Evolutionary conservation across 1,140 invertebrate genomes (phyloP), one percentile per base, ranked within the genome.

Genomic region (Drosophila novamexicana): DNA sequence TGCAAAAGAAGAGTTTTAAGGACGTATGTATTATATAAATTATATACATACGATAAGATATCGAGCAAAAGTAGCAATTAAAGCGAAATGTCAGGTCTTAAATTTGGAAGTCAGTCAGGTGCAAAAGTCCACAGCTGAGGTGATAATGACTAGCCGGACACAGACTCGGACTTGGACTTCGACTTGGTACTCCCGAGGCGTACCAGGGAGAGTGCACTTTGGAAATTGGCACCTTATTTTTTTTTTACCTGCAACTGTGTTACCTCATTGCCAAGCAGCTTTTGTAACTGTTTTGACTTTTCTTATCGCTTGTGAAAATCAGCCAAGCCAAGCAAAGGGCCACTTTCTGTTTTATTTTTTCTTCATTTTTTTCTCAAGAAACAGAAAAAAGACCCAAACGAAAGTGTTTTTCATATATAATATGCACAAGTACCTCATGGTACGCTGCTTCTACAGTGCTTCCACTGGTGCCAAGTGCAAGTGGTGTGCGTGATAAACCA

Each of bases 401-500:
- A 85, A 85, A 85, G 82, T 85, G 81, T 85, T 85, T 81, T 83
- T 66, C 81, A 77, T 84, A 77, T 56, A 53, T 39, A 40, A 34
- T 34, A 34, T 39, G 58, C 29, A 52, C 16, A 65, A 53, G 70
- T 74, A 56, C 54, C 54, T 45, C 69, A 52, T 42, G 52, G 53
- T 57, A 65, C 59, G 14, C 14, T 34, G 50, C 10, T 57, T n/a
- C 50, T 52, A 6, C 14, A 54, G 32, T 40, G 57, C 29, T n/a
- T 45, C 16, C 49, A 57, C 32, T 62, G 49, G 32, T 45, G 64
- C 63, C 81, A 84, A 86, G 79, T 86, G 83, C 82, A 86, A 63
- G 62, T 77, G 61, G 65, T 74, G 70, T 88, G 82, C 82, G 82
- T 88, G 82, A 86, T 86, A 86, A 86, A 88, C 82, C 82, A 86